These are phyloP conservation scores for Emydura subglobosa DNA, from an alignment of 2,113 vertebrate genomes.

Conservation along the genomic window DNA sequence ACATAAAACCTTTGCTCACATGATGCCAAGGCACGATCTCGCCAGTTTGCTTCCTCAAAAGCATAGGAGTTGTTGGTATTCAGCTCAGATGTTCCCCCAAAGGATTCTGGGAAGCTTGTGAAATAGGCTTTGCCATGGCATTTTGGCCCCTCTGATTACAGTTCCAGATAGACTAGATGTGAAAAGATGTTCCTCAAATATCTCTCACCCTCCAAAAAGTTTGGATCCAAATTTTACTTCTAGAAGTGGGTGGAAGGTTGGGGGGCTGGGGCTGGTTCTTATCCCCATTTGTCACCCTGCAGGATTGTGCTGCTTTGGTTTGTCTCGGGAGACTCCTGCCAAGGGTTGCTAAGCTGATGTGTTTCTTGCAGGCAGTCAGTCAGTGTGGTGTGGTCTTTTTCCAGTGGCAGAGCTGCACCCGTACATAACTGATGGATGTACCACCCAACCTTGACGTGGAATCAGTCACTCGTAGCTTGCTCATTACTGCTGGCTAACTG, in stretches of 20 bases:
- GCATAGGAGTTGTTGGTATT: not conserved
- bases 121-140: not conserved
- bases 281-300: not conserved
- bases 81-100: rapidly evolving
- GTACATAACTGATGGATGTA: conserved; percentile 31
- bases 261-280: rapidly evolving
- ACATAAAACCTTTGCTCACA: not conserved
- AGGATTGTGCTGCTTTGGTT: rapidly evolving
- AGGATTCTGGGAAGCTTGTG: not conserved
- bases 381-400: not conserved
- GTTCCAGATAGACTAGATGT: rapidly evolving
- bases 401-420: not conserved
- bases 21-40: rapidly evolving
- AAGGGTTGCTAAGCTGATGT: rapidly evolving
- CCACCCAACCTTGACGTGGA: conserved; percentile 30
- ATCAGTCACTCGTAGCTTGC: conserved; percentile 57
- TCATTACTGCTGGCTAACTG: conserved; percentile 62
- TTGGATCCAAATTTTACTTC: not conserved
- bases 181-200: not conserved
- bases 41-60: not conserved
- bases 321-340: rapidly evolving
- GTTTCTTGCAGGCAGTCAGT: not conserved
- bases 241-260: not conserved
- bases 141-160: not conserved
- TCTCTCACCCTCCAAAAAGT: not conserved